phyloP scores from a whole-genome alignment of 1,140 invertebrate species.

The Muscidifurax raptorellus region DNA sequence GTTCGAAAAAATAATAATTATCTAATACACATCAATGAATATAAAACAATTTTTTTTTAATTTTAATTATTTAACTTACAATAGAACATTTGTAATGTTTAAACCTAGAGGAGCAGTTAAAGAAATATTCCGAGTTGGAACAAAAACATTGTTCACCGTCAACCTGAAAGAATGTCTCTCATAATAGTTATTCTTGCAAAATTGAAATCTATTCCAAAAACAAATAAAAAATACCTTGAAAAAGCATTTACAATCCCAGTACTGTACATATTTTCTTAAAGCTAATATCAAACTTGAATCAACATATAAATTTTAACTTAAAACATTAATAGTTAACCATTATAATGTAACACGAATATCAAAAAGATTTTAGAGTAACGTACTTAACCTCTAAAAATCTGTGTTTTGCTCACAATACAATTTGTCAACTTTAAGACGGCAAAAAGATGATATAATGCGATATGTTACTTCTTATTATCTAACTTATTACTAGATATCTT shows the following conservation, averaged over 20 bases:
- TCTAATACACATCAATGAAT: background rate
- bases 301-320: background rate
- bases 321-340: background rate
- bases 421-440: too few species aligned
- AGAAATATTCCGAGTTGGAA: conserved; percentile 59
- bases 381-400: background rate
- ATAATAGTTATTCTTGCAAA: background rate
- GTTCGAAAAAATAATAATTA: conserved; percentile 17
- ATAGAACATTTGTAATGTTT: conserved; percentile 56
- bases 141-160: conserved; percentile 5
- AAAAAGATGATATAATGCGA: background rate
- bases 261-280: conserved; percentile 15
- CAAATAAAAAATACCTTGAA: conserved; percentile 32
- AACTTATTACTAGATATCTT: background rate
- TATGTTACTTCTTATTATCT: too few species aligned
- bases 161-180: conserved; percentile 22
- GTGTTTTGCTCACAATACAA: background rate
- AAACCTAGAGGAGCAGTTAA: conserved; percentile 58
- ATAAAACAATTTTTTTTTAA: background rate
- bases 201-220: background rate
- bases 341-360: background rate
- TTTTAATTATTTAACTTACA: conserved; percentile 58
- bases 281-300: background rate
- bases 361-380: background rate
- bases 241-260: conserved; percentile 17